Evolutionary conservation across 2,888 invertebrate genomes (phyloP), one percentile per base, ranked within the genome.

Genomic region (Fabriciana adippe): DNA sequence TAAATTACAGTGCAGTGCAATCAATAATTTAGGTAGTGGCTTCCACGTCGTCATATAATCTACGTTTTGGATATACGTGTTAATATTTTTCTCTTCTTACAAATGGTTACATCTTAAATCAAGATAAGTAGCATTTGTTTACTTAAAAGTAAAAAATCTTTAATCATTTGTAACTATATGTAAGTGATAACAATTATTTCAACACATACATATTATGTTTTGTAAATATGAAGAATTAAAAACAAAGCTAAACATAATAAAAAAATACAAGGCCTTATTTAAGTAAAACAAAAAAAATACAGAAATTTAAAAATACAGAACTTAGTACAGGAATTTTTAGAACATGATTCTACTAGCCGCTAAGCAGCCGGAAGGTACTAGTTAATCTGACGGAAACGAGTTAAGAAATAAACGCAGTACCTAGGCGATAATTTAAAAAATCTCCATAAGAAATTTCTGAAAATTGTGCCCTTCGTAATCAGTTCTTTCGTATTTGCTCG

Each of bases 341-440:
- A 75, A 75, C 69, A 75, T 66, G 76, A 78, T 73, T 51, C 67
- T 45, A 76, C 76, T 63, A 75, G 75, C 67, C 54, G 74, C 41
- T 61, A 69, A 55, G 66, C 69, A 47, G 69, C 76, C 55, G 77
- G 77, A 35, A 79, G 76, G 69, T 76, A 75, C 69, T 77, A 72
- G 48, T 26, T 26, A 5, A 26, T 26, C 26, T 50, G 66, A 62
- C 67, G 69, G 69, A 57, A 74, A 71, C 18, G 66, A 61, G 61
- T 68, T 57, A 75, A 74, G 56, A 73, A 73, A 69, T 70, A 77
- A 57, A 76, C 72, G 69, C 64, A 75, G 69, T 75, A 75, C 67
- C 67, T 77, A 51, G 62, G 68, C 16, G 75, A 79, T 72, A 62
- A 73, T 50, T 48, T 77, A 55, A 57, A 65, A 65, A 74, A 73